Percentiles rank a stretch among this genome's conserved stretches.
Conservation (phyloP, 2,113 vertebrate species). For the Ochotona curzoniae region DNA sequence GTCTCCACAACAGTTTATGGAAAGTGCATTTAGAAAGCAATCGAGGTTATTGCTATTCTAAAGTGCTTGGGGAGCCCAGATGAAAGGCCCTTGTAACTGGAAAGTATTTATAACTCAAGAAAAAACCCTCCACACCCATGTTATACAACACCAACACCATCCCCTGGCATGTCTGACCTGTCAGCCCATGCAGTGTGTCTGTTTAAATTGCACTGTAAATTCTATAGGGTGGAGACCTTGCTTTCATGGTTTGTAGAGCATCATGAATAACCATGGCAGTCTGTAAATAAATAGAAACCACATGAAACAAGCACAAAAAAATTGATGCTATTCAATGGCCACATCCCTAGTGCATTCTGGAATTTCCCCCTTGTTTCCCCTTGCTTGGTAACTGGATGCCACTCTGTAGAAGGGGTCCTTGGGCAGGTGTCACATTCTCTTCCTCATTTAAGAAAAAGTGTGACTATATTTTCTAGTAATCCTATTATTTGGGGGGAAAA, state of each 20-base stretch:
- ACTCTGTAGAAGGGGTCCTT: neutral
- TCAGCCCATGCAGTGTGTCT: slow-evolving; percentile 71
- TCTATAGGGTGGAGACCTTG: slow-evolving; percentile 74
- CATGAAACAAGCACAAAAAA: slow-evolving; percentile 65
- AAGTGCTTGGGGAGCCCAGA: slow-evolving; percentile 79
- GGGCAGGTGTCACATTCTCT: neutral
- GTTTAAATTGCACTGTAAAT: slow-evolving; percentile 78
- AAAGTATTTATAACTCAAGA: slow-evolving; percentile 82
- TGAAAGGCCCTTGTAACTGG: slow-evolving; percentile 80
- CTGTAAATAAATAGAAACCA: slow-evolving; percentile 78
- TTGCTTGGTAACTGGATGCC: slow-evolving; percentile 23
- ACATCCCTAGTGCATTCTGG: neutral
- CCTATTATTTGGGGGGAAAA: neutral
- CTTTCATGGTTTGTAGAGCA: slow-evolving; percentile 78
- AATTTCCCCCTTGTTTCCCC: slow-evolving; percentile 49
- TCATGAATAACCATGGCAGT: slow-evolving; percentile 69
- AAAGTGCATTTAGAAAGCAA: slow-evolving; percentile 80
- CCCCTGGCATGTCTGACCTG: slow-evolving; percentile 70
- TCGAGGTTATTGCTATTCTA: slow-evolving; percentile 76
- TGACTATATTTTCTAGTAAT: neutral
- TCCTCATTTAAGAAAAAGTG: neutral
- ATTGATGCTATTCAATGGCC: slow-evolving; percentile 37
- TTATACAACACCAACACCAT: slow-evolving; percentile 72
- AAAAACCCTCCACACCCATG: slow-evolving; percentile 79
- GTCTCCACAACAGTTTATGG: slow-evolving; percentile 77